These are phyloP conservation scores for Perithous albicinctus DNA, from an alignment of 2,888 invertebrate species.

Conservation along the genomic window DNA sequence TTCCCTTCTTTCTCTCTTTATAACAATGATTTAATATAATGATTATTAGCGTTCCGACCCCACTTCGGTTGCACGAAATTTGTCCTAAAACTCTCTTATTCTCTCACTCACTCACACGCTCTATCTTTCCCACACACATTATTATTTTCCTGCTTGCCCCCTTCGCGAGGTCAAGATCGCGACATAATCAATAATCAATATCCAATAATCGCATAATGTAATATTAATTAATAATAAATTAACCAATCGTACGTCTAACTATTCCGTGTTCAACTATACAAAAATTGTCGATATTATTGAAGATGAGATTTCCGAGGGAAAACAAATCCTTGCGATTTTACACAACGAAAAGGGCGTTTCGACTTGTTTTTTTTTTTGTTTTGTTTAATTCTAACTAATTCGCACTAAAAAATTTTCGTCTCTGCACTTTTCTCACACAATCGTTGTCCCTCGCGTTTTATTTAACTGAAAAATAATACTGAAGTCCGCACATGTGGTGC, in stretches of 20 bases:
- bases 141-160: background rate
- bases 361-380: conserved; percentile 66
- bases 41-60: conserved; percentile 66
- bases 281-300: conserved; percentile 53
- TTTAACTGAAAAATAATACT: conserved; percentile 84
- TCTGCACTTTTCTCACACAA: conserved; percentile 7
- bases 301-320: conserved; percentile 46
- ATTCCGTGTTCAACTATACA: conserved; percentile 61
- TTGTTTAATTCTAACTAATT: conserved; percentile 75
- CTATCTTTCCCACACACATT: conserved; percentile 47
- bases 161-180: conserved; percentile 45
- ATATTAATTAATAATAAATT: conserved; percentile 73
- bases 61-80: conserved; percentile 66
- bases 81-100: conserved; percentile 49
- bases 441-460: conserved; percentile 34
- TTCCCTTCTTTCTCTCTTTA: conserved; percentile 35
- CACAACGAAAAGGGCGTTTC: conserved; percentile 75
- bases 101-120: conserved; percentile 50
- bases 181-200: conserved; percentile 46
- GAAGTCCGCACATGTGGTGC: conserved; percentile 84
- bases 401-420: conserved; percentile 30
- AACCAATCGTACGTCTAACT: conserved; percentile 74
- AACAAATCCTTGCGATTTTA: conserved; percentile 51
- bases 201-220: conserved; percentile 35
- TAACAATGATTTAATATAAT: conserved; percentile 55